Evolutionary conservation across 2,888 invertebrate genomes (phyloP).

Genomic region (Trissonchulus latispiculum): DNA sequence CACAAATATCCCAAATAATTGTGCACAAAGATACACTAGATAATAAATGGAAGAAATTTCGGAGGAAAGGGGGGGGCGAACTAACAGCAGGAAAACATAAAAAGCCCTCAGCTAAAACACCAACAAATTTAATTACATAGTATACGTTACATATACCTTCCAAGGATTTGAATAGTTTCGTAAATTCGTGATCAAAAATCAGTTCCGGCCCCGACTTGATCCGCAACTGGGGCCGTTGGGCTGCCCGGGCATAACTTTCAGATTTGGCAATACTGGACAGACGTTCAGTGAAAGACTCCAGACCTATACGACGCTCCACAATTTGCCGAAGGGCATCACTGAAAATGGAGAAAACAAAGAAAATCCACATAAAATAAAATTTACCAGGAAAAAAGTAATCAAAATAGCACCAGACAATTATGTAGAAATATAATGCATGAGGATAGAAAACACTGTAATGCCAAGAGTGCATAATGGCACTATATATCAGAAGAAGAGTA

Average conservation of each 20-base stretch:
- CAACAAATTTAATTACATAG: too few species aligned
- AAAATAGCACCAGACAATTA: background rate
- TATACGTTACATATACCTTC: too few species aligned
- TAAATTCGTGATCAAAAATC: slow-evolving; percentile 87
- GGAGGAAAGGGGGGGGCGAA: too few species aligned
- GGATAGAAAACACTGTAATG: background rate
- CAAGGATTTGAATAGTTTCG: slow-evolving; percentile 66
- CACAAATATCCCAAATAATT: too few species aligned
- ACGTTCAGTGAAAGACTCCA: slow-evolving; percentile 74
- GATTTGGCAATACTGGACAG: slow-evolving; percentile 73
- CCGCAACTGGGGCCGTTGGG: slow-evolving; percentile 80
- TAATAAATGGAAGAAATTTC: too few species aligned
- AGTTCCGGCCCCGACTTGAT: slow-evolving; percentile 66
- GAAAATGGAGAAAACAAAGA: slow-evolving; percentile 28
- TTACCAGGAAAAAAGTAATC: background rate
- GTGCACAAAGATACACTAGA: too few species aligned
- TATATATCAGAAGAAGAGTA: too few species aligned
- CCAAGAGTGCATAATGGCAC: too few species aligned
- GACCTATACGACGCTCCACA: slow-evolving; percentile 75
- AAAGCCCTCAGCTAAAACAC: too few species aligned
- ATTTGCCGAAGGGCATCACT: slow-evolving; percentile 53
- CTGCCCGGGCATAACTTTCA: slow-evolving; percentile 79
- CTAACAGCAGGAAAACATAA: too few species aligned
- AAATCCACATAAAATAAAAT: background rate
- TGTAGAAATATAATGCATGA: background rate